Conservation (phyloP, 2,888 invertebrate genomes). For the Ophion slaviceki region DNA sequence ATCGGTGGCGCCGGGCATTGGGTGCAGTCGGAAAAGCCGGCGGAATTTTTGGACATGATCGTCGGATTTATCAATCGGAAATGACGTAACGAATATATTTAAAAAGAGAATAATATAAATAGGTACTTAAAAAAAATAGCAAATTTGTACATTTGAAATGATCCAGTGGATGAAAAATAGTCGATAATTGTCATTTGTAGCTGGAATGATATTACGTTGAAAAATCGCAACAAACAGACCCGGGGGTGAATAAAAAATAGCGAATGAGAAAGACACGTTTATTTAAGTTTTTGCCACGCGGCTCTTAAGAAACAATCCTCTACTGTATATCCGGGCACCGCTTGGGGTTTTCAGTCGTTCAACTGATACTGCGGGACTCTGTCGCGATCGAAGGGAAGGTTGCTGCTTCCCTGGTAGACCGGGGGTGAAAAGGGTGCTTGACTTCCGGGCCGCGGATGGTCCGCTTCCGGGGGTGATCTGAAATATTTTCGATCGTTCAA, state of each 20-base stretch:
- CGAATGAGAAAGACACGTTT: background rate
- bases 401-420: slow-evolving; percentile 1
- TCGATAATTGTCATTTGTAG: background rate
- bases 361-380: slow-evolving; percentile 56
- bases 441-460: background rate
- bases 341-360: background rate
- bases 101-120: background rate
- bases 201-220: background rate
- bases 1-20: slow-evolving; percentile 95
- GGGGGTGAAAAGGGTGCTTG: background rate
- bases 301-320: background rate
- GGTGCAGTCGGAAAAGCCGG: slow-evolving; percentile 96
- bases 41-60: slow-evolving; percentile 88
- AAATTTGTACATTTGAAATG: background rate
- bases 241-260: background rate
- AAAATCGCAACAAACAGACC: background rate
- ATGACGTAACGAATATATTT: background rate
- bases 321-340: background rate
- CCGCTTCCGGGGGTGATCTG: background rate
- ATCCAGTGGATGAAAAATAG: background rate
- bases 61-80: slow-evolving; percentile 86
- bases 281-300: background rate
- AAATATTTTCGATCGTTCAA: background rate
- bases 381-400: slow-evolving; percentile 44
- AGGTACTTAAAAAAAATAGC: background rate